Evolutionary conservation across 2,888 invertebrate genomes (phyloP).

Genomic region (Argyra leucocephala): DNA sequence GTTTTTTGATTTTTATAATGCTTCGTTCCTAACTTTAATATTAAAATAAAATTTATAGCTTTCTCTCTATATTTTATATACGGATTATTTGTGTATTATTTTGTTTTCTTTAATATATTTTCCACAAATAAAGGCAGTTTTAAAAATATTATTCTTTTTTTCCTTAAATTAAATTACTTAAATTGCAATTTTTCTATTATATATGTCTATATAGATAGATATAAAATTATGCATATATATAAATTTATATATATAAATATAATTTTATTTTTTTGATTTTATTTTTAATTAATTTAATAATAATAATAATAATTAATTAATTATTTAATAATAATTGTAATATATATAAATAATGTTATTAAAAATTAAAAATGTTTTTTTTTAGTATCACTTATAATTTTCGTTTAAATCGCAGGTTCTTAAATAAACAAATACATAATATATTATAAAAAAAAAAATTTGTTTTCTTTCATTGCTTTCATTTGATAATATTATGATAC

Average conservation of each 20-base stretch:
- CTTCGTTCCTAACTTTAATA: too few relatives aligned
- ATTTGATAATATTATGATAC: neutral
- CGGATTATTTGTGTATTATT: neutral
- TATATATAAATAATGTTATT: too few relatives aligned
- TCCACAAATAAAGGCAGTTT: slow-evolving; percentile 4
- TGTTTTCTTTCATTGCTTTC: neutral
- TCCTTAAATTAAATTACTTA: neutral
- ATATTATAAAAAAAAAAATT: too few relatives aligned
- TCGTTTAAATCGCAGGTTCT: slow-evolving; percentile 1
- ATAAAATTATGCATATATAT: too few relatives aligned
- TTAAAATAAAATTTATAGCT: too few relatives aligned
- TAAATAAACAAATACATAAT: neutral
- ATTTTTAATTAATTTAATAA: neutral
- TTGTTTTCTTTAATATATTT: neutral
- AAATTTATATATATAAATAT: too few relatives aligned
- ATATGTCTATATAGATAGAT: too few relatives aligned
- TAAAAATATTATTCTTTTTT: neutral
- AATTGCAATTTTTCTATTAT: slow-evolving; percentile 1
- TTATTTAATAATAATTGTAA: neutral
- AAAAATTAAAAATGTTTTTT: neutral
- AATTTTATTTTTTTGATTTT: neutral
- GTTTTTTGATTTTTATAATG: too few relatives aligned
- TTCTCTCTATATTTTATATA: neutral
- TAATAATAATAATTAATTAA: neutral
- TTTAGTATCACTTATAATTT: neutral